These are phyloP conservation scores for Popillia japonica DNA, from an alignment of 1,140 invertebrate genomes.

Conservation along the genomic window DNA sequence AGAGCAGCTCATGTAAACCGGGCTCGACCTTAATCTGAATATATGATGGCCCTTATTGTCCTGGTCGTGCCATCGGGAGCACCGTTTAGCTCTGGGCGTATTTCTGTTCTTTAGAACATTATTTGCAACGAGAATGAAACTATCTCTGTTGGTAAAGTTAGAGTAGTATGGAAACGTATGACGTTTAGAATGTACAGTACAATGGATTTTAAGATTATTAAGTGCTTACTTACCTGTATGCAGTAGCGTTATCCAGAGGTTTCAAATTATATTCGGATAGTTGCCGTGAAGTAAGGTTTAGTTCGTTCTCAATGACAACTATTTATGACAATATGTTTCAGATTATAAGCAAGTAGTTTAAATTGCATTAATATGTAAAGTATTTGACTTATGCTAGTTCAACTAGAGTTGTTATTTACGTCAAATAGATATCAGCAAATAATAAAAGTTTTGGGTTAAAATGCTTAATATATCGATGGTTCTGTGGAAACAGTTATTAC, in stretches of 20 bases:
- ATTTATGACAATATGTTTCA: too few relatives aligned
- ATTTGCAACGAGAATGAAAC: background rate
- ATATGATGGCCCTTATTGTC: slow-evolving; percentile 58
- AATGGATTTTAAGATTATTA: slow-evolving; percentile 52
- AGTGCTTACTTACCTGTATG: slow-evolving; percentile 54
- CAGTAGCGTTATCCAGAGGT: slow-evolving; percentile 55
- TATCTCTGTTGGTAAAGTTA: background rate
- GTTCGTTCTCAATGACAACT: too few relatives aligned
- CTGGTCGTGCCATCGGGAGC: slow-evolving; percentile 47
- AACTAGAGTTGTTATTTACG: too few relatives aligned
- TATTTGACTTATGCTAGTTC: too few relatives aligned
- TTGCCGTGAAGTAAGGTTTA: too few relatives aligned
- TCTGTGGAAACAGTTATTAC: too few relatives aligned
- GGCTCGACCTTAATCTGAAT: slow-evolving; percentile 57
- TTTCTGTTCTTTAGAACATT: background rate
- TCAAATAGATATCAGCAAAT: too few relatives aligned
- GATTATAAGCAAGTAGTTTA: too few relatives aligned
- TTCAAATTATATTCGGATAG: slow-evolving; percentile 43
- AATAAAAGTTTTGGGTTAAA: too few relatives aligned
- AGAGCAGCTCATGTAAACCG: slow-evolving; percentile 52
- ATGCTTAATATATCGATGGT: too few relatives aligned
- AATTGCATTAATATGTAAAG: too few relatives aligned
- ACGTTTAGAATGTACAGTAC: background rate
- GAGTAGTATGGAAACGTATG: background rate
- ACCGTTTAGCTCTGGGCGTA: slow-evolving; percentile 32